Evolutionary conservation across 2,113 vertebrate genomes (phyloP).

Genomic region (Cariama cristata): DNA sequence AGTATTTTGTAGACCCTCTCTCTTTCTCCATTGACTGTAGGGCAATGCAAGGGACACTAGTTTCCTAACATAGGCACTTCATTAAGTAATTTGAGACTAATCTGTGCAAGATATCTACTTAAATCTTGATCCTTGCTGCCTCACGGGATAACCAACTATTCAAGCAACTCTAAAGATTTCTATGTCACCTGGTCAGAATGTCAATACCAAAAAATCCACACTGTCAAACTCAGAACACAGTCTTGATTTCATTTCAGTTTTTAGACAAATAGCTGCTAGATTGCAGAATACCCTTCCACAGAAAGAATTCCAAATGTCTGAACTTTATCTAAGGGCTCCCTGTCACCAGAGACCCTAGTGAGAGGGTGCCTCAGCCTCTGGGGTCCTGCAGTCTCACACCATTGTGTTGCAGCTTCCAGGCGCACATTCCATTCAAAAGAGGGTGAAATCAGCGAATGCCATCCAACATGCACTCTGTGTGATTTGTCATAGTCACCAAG

Average conservation of each 20-base stretch:
- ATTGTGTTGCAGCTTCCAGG: background rate
- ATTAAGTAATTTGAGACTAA: background rate
- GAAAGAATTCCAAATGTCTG: background rate
- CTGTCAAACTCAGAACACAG: background rate
- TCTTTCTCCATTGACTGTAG: background rate
- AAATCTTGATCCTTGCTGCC: background rate
- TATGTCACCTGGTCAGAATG: background rate
- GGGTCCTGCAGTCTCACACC: background rate
- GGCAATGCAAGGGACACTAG: background rate
- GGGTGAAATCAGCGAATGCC: background rate
- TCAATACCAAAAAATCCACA: background rate
- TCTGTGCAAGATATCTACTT: background rate
- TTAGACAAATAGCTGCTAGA: background rate
- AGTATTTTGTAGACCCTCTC: background rate
- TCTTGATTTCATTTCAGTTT: background rate
- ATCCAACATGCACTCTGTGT: background rate
- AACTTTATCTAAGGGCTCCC: background rate
- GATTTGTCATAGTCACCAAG: background rate
- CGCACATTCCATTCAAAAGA: background rate
- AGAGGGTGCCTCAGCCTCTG: background rate
- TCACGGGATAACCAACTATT: background rate
- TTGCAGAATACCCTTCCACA: background rate
- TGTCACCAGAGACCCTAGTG: background rate
- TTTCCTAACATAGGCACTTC: background rate
- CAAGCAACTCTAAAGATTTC: background rate